Conservation (phyloP, 2,888 invertebrate species). For the Bugula neritina region DNA sequence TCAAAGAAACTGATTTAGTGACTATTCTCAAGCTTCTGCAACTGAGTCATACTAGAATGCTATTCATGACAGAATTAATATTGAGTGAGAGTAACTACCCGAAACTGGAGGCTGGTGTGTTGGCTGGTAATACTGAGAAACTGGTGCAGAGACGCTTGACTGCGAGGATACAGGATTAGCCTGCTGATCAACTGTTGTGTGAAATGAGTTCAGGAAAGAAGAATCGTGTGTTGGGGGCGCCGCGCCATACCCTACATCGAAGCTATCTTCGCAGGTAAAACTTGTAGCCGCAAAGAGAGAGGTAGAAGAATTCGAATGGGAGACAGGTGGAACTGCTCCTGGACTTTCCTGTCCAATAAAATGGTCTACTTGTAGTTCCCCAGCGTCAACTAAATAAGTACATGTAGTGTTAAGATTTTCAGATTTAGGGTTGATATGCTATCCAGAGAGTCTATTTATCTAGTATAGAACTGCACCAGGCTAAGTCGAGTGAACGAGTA, state of each 20-base stretch:
- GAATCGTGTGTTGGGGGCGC: not conserved
- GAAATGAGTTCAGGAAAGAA: not conserved
- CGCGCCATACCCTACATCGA: constrained; percentile 7
- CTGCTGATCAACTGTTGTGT: not conserved
- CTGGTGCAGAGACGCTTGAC: not conserved
- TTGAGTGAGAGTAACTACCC: too few species aligned
- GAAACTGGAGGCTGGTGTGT: too few species aligned
- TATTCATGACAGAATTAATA: too few species aligned
- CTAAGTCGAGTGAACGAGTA: too few species aligned
- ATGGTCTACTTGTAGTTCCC: constrained; percentile 49
- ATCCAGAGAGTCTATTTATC: too few species aligned
- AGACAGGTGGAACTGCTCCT: constrained; percentile 12
- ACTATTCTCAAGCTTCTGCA: too few species aligned
- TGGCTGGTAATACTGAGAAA: not conserved
- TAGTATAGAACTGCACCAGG: too few species aligned
- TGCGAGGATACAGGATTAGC: not conserved
- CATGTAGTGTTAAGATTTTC: too few species aligned
- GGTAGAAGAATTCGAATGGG: not conserved
- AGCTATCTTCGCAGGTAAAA: not conserved
- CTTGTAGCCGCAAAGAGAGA: not conserved
- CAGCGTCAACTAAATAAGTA: constrained; percentile 53
- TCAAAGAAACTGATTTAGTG: too few species aligned
- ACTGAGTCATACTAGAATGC: too few species aligned
- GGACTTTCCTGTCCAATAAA: constrained; percentile 48
- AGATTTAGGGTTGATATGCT: too few species aligned